Percentiles rank a stretch among this genome's conserved stretches.
phyloP scores from a whole-genome alignment of 2,888 invertebrate species.

The Torymus auratus region DNA sequence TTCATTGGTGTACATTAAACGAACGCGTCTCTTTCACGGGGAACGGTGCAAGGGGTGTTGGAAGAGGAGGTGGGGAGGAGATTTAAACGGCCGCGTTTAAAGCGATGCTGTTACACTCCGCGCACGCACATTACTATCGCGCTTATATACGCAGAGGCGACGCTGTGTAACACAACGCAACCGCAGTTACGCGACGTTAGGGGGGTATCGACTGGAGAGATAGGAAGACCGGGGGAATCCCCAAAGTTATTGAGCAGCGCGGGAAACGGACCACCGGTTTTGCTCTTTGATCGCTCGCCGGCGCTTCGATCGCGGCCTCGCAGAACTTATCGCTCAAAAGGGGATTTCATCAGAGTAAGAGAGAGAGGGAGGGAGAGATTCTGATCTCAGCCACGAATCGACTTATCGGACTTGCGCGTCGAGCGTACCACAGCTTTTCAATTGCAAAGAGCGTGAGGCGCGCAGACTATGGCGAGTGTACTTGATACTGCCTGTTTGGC shows the following conservation, averaged over 20 bases:
- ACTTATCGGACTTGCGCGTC: conserved; percentile 17
- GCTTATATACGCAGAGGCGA: neutral
- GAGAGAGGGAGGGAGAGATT: neutral
- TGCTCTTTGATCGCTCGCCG: conserved; percentile 37
- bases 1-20: conserved; percentile 46
- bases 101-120: too few species aligned
- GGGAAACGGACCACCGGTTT: conserved; percentile 33
- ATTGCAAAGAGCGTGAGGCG: too few species aligned
- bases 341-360: conserved; percentile 4
- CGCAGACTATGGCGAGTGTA: too few species aligned
- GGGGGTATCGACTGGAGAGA: neutral
- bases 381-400: conserved; percentile 2
- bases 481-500: too few species aligned
- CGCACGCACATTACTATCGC: neutral
- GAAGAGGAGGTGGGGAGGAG: too few species aligned
- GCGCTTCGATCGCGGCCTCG: neutral
- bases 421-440: too few species aligned
- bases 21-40: neutral
- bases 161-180: conserved; percentile 27
- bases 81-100: too few species aligned
- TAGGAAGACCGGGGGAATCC: conserved; percentile 1
- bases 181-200: conserved; percentile 5
- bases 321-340: conserved; percentile 27
- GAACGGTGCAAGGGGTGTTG: too few species aligned
- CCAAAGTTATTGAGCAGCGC: conserved; percentile 37